Conservation (phyloP, 2,113 vertebrate genomes). For the Lophura nycthemera region DNA sequence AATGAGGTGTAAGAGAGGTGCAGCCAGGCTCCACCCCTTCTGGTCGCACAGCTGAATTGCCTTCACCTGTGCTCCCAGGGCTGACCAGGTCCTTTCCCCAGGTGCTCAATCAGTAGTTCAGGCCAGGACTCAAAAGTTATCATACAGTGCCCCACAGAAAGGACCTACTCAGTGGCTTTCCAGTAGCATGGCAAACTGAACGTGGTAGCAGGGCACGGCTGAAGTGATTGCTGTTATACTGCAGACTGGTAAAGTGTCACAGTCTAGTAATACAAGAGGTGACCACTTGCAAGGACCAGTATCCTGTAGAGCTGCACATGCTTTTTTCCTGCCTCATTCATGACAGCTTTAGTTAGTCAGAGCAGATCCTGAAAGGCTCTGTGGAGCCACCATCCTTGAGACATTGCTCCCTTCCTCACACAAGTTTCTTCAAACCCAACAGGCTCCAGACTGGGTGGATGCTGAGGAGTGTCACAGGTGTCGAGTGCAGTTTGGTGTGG, state of each 20-base stretch:
- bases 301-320: background rate
- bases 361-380: background rate
- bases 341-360: background rate
- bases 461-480: constrained; percentile 98
- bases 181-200: background rate
- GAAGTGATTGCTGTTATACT: background rate
- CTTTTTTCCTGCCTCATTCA: background rate
- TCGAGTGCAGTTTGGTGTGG: constrained; percentile 95
- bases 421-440: background rate
- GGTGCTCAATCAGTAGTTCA: too few species aligned
- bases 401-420: background rate
- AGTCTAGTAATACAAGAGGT: background rate
- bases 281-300: background rate
- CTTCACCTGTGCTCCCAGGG: too few species aligned
- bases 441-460: constrained; percentile 99
- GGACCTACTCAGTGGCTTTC: background rate
- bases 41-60: too few species aligned
- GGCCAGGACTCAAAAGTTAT: too few species aligned
- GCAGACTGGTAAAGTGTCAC: background rate
- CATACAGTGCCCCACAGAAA: background rate
- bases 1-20: too few species aligned
- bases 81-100: too few species aligned
- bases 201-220: accelerated
- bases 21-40: too few species aligned
- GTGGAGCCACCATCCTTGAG: accelerated